Evolutionary conservation across 1,140 invertebrate species (phyloP), one percentile per base, ranked within the genome.

Genomic region (Drosophila jambulina): DNA sequence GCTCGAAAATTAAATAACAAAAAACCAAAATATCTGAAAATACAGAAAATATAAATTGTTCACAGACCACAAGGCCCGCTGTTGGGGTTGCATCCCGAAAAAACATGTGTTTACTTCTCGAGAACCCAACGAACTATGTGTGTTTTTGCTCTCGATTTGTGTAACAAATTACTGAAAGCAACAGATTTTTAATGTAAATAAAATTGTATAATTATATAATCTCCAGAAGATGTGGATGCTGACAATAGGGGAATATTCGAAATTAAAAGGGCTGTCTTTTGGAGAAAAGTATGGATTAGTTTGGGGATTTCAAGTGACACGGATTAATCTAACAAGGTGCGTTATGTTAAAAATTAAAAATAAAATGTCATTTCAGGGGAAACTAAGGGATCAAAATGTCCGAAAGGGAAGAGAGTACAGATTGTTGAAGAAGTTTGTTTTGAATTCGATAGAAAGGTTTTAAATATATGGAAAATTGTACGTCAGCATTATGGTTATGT

Each of bases 181-280:
- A 90, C 84, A 88, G 81, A 88, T 84, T 88, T 88, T 90, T 90
- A 88, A 88, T 88, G 80, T 88, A 81, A 75, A 88, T 88, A 90
- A 90, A 90, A 90, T 90, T 88, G 84, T 88, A 78, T 88, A 88
- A 90, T 88, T 88, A 78, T 72, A 88, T 88, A 88, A 88, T 88
- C 85, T 62, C 45, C 45, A 60, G 74, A 85, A 88, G 68, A 90
- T 88, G 84, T 70, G 51, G 19, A 17, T 49, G 61, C 63, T 54
- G 53, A 19, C 54, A 46, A 51, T 51, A 34, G 75, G 63, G 19
- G 45, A 38, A 12, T 13, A 58, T 36, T 45, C n/a, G 1, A n/a
- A n/a, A n/a, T 15, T 10, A 42, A 40, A 76, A 45, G 80, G 71
- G 70, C 69, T 75, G 36, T 62, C 40, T 9, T 25, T 56, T 46